Evolutionary conservation across 1,140 invertebrate species (phyloP), one percentile per base, ranked within the genome.

Genomic region (Lepidurus packardi): DNA sequence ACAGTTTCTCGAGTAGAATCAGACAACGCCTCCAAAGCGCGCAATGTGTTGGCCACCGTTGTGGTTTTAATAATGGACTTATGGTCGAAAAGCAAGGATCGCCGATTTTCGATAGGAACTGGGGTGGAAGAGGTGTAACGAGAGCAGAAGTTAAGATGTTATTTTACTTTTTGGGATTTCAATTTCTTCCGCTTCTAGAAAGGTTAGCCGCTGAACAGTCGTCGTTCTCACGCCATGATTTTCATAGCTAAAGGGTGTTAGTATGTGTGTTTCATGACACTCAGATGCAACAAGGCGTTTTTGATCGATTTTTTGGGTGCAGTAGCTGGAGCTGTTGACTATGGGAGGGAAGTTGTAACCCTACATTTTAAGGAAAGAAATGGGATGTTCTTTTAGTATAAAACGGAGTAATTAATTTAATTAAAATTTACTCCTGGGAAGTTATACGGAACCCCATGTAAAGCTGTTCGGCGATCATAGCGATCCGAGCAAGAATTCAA

Each of bases 381-480:
- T 16, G n/a, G 42, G 8, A 43, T n/a, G 7, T 43, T 34, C 1
- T 34, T 4, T 34, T 34, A 34, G 42, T 43, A 73, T 34, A 43
- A 2, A 25, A 73, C 7, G 34, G 21, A 78, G 47, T 34, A 77
- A 77, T 1, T 77, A 77, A 77, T 77, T 16, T 41, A 73, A 34
- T 77, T 10, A 74, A 77, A 78, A 87, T 86, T 89, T 86, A 90
- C 91, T 85, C 87, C 88, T 81, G 89, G 88, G 82, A 92, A 92
- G 73, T 88, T 88, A 81, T 94, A 94, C n/a, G 90, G 84, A 2
- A 89, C 90, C 8, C 92, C 92, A 84, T 95, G 93, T 43, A 96
- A 84, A 77, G 94, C 89, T 0, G 93, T 93, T 80, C 92, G 89
- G 74, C 93, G 89, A 80, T 92, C 91, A 78, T 92, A 91, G 75